These are phyloP conservation scores for Xerus inauris DNA, from an alignment of 2,113 vertebrate species.

Conservation along the genomic window DNA sequence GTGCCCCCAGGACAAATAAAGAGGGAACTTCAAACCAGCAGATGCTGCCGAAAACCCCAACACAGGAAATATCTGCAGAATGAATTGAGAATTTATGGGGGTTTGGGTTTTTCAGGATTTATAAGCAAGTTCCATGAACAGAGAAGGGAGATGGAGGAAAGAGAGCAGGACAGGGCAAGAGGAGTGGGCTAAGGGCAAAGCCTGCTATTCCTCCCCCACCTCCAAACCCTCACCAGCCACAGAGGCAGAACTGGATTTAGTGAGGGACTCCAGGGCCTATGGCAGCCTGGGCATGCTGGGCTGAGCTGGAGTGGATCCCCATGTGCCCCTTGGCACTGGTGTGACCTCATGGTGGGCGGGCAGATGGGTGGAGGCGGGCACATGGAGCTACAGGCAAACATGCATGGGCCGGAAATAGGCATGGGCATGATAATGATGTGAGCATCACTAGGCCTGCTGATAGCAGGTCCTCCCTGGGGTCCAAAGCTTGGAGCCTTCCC, in stretches of 20 bases:
- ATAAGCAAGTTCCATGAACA: slow-evolving; percentile 80
- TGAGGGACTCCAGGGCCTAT: neutral
- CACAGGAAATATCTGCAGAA: slow-evolving; percentile 89
- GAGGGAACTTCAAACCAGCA: slow-evolving; percentile 88
- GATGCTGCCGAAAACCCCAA: slow-evolving; percentile 88
- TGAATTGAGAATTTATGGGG: slow-evolving; percentile 85
- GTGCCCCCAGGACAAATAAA: slow-evolving; percentile 89
- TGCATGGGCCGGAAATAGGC: neutral
- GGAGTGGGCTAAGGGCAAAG: neutral
- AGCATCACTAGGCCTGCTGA: neutral
- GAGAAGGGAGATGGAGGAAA: slow-evolving; percentile 63
- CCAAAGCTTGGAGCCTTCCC: neutral
- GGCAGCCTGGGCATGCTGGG: neutral
- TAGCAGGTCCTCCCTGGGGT: neutral
- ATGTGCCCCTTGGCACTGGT: neutral
- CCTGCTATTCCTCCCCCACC: neutral
- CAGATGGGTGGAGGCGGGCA: neutral
- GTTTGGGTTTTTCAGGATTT: slow-evolving; percentile 81
- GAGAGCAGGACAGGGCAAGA: slow-evolving; percentile 10
- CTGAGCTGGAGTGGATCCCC: neutral
- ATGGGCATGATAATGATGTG: neutral
- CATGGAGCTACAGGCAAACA: neutral
- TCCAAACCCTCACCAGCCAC: neutral
- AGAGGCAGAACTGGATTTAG: neutral
- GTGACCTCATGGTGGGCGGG: neutral